These are phyloP conservation scores for Dexiosoma caninum DNA, from an alignment of 2,888 invertebrate genomes.

Conservation along the genomic window DNA sequence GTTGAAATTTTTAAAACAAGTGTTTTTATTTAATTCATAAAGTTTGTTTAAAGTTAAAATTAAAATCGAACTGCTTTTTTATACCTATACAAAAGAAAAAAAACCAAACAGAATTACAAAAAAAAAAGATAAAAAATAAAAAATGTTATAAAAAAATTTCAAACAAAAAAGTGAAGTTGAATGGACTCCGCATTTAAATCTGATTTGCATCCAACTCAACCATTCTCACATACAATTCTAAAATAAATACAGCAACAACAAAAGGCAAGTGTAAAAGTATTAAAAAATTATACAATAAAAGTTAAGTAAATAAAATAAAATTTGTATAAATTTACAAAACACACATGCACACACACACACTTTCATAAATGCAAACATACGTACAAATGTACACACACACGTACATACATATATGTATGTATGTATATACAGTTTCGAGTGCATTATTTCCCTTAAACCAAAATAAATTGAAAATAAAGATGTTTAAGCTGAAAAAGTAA, in stretches of 20 bases:
- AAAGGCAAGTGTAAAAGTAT: conserved; percentile 45
- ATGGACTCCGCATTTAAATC: conserved; percentile 50
- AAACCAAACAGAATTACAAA: conserved; percentile 31
- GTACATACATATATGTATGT: background rate
- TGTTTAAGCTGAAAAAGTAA: conserved; percentile 42
- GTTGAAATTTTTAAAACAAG: background rate
- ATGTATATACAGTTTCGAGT: background rate
- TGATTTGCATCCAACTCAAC: conserved; percentile 57
- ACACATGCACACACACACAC: background rate
- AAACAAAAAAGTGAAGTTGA: conserved; percentile 47
- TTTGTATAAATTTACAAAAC: conserved; percentile 18
- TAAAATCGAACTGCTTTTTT: conserved; percentile 5
- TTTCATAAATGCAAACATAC: background rate
- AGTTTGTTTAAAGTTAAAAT: conserved; percentile 6
- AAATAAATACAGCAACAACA: conserved; percentile 22
- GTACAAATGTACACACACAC: background rate
- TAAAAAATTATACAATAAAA: conserved; percentile 21
- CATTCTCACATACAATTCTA: conserved; percentile 38
- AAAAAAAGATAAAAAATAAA: background rate
- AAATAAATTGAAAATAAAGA: conserved; percentile 26
- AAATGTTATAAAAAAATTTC: conserved; percentile 1
- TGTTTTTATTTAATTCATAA: conserved; percentile 3
- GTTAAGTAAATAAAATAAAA: conserved; percentile 19
- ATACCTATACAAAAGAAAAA: background rate
- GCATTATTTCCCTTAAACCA: conserved; percentile 25